Base-by-base conservation (phyloP, 2,797 vertebrate genomes). In the Amazona ochrocephala region DNA sequence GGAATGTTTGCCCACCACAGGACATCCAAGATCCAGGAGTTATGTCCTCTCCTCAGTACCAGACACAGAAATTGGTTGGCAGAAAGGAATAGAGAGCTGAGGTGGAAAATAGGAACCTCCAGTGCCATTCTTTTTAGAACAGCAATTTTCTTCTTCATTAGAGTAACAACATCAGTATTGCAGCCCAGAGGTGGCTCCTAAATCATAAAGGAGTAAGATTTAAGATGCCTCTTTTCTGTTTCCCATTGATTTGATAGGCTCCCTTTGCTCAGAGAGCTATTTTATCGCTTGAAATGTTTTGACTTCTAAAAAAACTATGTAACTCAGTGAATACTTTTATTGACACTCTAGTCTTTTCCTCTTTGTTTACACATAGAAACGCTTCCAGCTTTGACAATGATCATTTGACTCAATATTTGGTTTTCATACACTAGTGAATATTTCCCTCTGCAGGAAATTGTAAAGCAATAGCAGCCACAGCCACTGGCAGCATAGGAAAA, bases 371-470 rank as follows among this genome's bases (percentile, higher is more conserved):
- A 50, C 4, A 13, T 1, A 66, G 19, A n/a, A 7, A 34, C 7
- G 21, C 18, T 47, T 58, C 32, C 68, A 74, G 32, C 30, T 79
- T 24, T 76, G 24, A 51, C 37, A 70, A 50, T 45, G n/a, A 70
- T 30, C 6, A 15, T 50, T 74, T 74, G 26, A 78, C 34, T 60
- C 58, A 37, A 8, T 60, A 18, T 62, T 53, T 89, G 66, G 3
- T 50, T 68, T 84, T 93, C 72, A 96, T 86, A 70, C 45, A 37
- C 58, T 94, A 64, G 84, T 19, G 24, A 75, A 86, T 67, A 90
- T 86, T 81, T 96, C 96, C 96, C 96, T 80, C 96, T 97, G 74
- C 95, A 97, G 96, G 96, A 95, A 84, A 76, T 42, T 29, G 7
- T 10, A 44, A 72, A 91, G 45, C 76, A 92, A 20, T 7, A 54